Evolutionary conservation across 2,113 vertebrate genomes (phyloP).

Genomic region (Ariopsis seemanni): DNA sequence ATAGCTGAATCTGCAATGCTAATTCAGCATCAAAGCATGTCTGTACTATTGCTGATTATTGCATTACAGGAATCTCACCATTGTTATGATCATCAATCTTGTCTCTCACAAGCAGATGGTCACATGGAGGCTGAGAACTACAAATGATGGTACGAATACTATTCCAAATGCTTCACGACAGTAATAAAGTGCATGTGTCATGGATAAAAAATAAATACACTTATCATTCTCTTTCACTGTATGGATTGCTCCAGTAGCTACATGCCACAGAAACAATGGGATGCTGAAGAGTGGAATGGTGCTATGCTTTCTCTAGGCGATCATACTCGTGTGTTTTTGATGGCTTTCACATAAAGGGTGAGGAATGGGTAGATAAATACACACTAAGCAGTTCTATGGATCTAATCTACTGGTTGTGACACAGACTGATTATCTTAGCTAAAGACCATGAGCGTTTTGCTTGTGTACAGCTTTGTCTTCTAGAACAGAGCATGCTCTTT

Average conservation of each 20-base stretch:
- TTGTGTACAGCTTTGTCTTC: conserved; percentile 63
- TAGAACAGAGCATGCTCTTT: conserved; percentile 27
- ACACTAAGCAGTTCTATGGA: conserved; percentile 55
- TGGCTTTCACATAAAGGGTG: conserved; percentile 55
- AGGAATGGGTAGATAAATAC: conserved; percentile 57
- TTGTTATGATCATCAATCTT: conserved; percentile 50
- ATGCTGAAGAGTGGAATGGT: conserved; percentile 30
- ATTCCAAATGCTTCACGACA: conserved; percentile 44
- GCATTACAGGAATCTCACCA: conserved; percentile 34
- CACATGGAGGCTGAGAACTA: conserved; percentile 41
- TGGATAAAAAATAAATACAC: conserved; percentile 48
- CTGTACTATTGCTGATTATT: conserved; percentile 38
- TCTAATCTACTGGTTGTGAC: conserved; percentile 63
- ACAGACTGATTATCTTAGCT: conserved; percentile 63
- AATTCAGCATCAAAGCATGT: conserved; percentile 42
- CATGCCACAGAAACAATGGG: conserved; percentile 8
- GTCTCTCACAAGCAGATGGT: conserved; percentile 50
- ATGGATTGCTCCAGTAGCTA: conserved; percentile 9
- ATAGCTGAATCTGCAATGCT: conserved; percentile 41
- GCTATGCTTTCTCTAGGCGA: conserved; percentile 35
- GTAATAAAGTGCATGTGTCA: conserved; percentile 49
- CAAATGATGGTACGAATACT: conserved; percentile 33
- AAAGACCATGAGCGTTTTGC: conserved; percentile 54
- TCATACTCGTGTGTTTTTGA: conserved; percentile 50
- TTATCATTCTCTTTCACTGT: conserved; percentile 49